Base-by-base conservation (phyloP, 30 jellyfish, hydroid and myxozoan species). In the Aurelia sp. region DNA sequence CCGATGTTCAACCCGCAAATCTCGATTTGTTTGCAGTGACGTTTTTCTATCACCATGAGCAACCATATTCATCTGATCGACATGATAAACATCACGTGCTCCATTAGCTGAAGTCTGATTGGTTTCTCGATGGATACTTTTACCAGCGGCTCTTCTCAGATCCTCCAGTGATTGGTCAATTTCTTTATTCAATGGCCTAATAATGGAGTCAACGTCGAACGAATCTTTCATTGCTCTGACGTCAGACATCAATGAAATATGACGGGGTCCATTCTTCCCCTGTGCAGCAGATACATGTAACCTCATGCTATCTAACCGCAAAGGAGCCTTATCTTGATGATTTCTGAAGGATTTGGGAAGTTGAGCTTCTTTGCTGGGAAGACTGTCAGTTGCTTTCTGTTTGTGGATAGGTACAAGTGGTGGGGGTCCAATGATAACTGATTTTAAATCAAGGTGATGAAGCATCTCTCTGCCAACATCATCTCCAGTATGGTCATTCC, bases 111-210 rank as follows among this genome's bases (percentile, higher is more conserved):
- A 30, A 0, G 47, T 18, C 27, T 64, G 52, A 33, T 69, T 59
- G 13, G 35, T 59, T 18, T 40, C 66, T 33, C 47, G 27, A 17
- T 78, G 60, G 23, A 57, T n/a, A 16, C 58, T 69, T 4, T 47
- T 78, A 64, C 58, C 90, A 6, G 86, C 74, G 16, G 62, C 89
- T 40, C 80, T 75, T 51, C 89, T 41, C 13, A 89, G 50, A 19
- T 74, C 76, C 31, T 76, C 89, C 58, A 89, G 52, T 11, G 93
- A 77, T 12, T 81, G 89, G 62, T 89, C 92, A 27, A 89, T 89
- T 6, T 69, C 66, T 60, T 73, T 81, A 13, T 90, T 47, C 47
- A 86, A 20, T 27, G 96, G 96, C 57, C 63, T 86, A 21, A 86
- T 86, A 17, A 86, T 19, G 1, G 86, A 72, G 21, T 76, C 85